Evolutionary conservation across 2,888 invertebrate genomes (phyloP), one percentile per base, ranked within the genome.

Genomic region (Cataglyphis cursor): DNA sequence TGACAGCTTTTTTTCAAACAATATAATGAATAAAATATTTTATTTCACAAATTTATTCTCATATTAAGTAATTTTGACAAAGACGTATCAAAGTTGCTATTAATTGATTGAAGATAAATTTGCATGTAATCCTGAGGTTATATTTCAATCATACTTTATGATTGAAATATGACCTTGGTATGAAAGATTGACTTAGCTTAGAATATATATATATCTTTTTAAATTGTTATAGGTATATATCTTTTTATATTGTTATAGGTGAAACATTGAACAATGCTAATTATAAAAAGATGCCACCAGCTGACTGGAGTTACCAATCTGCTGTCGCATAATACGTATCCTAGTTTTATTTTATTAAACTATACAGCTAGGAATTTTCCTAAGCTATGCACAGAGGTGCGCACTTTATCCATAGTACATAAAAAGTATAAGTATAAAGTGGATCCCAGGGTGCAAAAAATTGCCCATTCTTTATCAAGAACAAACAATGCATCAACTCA

Each of bases 221-320:
- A 48, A 48, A 51, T n/a, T n/a, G n/a, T n/a, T n/a, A n/a, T n/a
- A n/a, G n/a, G n/a, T 18, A 48, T 51, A 51, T 51, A 51, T 51
- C 15, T 51, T 51, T 48, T 5, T 51, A 65, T 24, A 65, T 80
- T 64, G 35, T 38, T 21, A 61, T 1, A 54, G 75, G 31, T 68
- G 35, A 75, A 38, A 3, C 62, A 54, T 31, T 35, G n/a, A 83
- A 83, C 5, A 31, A 85, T 84, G 83, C 38, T 80, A 74, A 51
- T 72, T 44, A 62, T 87, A 38, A 62, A 54, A 65, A 59, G 65
- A 75, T 89, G 59, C 65, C 82, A 65, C 18, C 61, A 44, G 9
- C 31, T 90, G 0, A 59, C 68, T 12, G 38, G 31, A 24, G 31
- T 31, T 28, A 28, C 48, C 2, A 81, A 81, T 62, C 28, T 76